A percentile compares a stretch with the other conserved stretches of the same genome.
phyloP scores from a whole-genome alignment of 2,797 vertebrate genomes.

The Sarcoramphus papa region DNA sequence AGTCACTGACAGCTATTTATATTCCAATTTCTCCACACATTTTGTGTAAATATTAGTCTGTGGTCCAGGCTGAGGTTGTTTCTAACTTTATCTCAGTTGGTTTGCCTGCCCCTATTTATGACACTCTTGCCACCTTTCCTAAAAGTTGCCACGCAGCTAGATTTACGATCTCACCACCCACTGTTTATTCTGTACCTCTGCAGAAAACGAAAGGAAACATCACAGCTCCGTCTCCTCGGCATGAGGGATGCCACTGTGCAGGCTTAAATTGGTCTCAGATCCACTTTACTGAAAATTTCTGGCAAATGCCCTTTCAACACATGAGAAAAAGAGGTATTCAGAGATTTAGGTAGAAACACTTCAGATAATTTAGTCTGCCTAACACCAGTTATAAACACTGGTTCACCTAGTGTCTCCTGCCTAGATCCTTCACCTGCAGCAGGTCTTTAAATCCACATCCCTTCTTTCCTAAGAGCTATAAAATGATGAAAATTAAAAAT shows the following conservation, averaged over 20 bases:
- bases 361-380: background rate
- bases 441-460: background rate
- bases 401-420: background rate
- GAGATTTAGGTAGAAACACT: background rate
- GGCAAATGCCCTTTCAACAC: background rate
- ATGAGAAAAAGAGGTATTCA: background rate
- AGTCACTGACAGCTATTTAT: conserved; percentile 17
- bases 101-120: conserved; percentile 12
- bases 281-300: background rate
- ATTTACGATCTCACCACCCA: background rate
- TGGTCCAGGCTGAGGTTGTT: background rate
- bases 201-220: background rate
- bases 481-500: background rate
- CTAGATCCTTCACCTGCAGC: background rate
- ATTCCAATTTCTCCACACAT: background rate
- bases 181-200: background rate
- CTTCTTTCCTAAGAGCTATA: background rate
- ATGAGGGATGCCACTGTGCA: background rate
- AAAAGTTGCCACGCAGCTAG: background rate
- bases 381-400: background rate
- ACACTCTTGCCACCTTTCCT: background rate
- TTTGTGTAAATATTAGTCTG: conserved; percentile 40
- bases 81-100: conserved; percentile 7
- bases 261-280: background rate
- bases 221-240: background rate